Evolutionary conservation across 2,113 vertebrate genomes (phyloP).

Genomic region (Dasyornis broadbenti): DNA sequence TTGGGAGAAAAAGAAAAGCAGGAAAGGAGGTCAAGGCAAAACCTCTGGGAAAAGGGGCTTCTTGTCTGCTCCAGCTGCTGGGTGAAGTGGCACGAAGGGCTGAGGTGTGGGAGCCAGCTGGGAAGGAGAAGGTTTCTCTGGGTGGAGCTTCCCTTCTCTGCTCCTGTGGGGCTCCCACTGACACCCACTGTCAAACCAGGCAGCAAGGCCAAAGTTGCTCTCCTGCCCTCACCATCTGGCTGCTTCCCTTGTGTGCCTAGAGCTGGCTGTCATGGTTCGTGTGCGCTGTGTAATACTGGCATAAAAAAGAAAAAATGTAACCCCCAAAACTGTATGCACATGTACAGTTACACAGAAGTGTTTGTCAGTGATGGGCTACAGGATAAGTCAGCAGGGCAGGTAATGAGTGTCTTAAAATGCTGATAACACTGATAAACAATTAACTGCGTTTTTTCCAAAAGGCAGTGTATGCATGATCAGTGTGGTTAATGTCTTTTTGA

Average conservation of each 20-base stretch:
- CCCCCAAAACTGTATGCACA: background rate
- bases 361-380: background rate
- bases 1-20: background rate
- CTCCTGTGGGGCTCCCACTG: background rate
- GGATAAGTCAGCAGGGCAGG: background rate
- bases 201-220: background rate
- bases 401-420: background rate
- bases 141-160: accelerated
- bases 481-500: background rate
- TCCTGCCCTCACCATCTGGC: background rate
- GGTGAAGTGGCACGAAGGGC: background rate
- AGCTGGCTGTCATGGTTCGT: accelerated
- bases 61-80: background rate
- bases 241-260: background rate
- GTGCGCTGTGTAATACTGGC: background rate
- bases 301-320: background rate
- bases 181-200: background rate
- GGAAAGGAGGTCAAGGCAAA: background rate
- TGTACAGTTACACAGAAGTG: accelerated
- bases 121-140: background rate
- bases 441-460: background rate
- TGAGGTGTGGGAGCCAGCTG: background rate
- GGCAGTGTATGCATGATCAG: background rate
- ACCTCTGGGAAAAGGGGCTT: background rate
- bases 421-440: background rate